Evolutionary conservation across 2,888 invertebrate species (phyloP).

Genomic region (Stenodema calcarata): DNA sequence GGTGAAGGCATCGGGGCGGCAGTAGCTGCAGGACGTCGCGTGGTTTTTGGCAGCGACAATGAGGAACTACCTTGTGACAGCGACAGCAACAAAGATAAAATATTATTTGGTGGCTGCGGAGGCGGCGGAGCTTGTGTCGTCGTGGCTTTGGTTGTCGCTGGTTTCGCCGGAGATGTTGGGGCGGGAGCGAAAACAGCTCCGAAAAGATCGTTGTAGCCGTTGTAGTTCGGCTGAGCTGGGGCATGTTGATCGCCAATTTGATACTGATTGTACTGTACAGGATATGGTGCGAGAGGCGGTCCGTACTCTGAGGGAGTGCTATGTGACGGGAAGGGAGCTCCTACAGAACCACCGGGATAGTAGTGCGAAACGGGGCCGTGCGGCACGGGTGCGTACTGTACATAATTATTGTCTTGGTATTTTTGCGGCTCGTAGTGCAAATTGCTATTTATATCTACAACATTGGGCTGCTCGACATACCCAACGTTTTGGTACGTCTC

Average conservation of each 20-base stretch:
- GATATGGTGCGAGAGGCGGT: not conserved
- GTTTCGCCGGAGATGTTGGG: not conserved
- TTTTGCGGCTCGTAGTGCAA: slow-evolving; percentile 5
- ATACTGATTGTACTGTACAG: slow-evolving; percentile 5
- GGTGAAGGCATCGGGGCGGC: not conserved
- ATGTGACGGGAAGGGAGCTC: not conserved
- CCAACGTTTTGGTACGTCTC: not conserved
- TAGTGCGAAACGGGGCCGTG: not conserved
- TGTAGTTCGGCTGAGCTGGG: not conserved
- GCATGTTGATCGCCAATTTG: not conserved
- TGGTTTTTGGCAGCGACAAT: not conserved
- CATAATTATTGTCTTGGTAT: not conserved
- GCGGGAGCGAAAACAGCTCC: not conserved
- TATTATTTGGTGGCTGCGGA: slow-evolving; percentile 1
- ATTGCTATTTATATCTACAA: not conserved
- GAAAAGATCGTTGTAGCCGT: slow-evolving; percentile 17
- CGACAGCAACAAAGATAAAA: slow-evolving; percentile 21
- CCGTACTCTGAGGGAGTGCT: not conserved
- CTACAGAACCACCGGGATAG: not conserved
- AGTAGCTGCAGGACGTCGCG: not conserved
- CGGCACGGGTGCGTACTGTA: not conserved
- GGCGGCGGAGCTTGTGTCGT: not conserved
- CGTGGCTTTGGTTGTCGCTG: not conserved
- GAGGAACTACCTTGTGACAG: slow-evolving; percentile 14
- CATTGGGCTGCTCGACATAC: not conserved